Conservation (phyloP, 2,113 vertebrate species). For the Lagopus muta region DNA sequence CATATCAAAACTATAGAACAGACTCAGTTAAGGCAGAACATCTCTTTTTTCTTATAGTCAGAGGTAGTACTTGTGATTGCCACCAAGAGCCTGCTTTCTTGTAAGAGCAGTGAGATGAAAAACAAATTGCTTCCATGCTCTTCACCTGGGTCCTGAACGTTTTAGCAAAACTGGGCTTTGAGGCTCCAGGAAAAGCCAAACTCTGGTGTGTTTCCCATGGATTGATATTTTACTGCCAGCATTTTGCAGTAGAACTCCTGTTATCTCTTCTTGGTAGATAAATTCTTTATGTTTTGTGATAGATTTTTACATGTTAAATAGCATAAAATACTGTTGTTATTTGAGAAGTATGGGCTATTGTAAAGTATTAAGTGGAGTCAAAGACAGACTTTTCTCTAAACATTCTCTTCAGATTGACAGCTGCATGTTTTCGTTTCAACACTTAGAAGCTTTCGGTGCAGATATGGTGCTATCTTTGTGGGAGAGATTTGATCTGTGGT, state of each 20-base stretch:
- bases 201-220: accelerated
- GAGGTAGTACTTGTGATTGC: background rate
- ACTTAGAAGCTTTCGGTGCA: constrained; percentile 23
- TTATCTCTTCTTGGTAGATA: background rate
- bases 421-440: constrained; percentile 29
- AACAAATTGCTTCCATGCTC: background rate
- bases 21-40: background rate
- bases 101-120: background rate
- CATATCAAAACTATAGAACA: background rate
- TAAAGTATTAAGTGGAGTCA: constrained; percentile 15
- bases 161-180: background rate
- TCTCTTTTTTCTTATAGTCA: constrained; percentile 4
- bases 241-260: background rate
- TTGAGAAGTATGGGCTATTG: constrained; percentile 13
- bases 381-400: constrained; percentile 10
- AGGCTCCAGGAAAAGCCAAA: background rate
- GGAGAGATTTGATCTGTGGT: constrained; percentile 47
- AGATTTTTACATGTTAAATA: constrained; percentile 12
- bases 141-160: background rate
- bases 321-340: background rate
- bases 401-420: background rate
- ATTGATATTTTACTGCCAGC: background rate
- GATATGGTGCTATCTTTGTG: background rate
- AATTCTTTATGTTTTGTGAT: constrained; percentile 22
- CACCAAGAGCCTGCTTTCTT: background rate